Evolutionary conservation across 2,888 invertebrate species (phyloP), one percentile per base, ranked within the genome.

Genomic region (Caenorhabditis afra): DNA sequence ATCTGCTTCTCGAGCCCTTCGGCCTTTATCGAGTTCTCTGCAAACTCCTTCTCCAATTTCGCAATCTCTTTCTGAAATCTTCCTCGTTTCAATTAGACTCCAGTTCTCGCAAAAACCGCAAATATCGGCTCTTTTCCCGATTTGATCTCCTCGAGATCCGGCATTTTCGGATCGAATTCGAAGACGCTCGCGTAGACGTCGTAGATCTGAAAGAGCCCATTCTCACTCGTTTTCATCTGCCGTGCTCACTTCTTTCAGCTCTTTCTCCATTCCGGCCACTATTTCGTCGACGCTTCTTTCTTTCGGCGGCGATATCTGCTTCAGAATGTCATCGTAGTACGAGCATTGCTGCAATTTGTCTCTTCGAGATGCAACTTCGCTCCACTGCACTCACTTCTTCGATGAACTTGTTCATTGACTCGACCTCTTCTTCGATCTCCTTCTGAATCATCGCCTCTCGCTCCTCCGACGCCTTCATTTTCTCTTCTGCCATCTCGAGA

Each of bases 301-400:
- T 57, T 78, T 57, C 3, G 78, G 71, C 16, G 78, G 78, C 3
- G 71, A 73, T 12, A 73, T 73, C 62, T 78, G 78, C n/a, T 61
- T 20, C 10, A 59, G 71, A 20, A 78, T 78, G 8, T 78, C 78
- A 11, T 55, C 71, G 44, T 67, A 73, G 20, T 78, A 78, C 3
- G 57, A 7, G 47, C 73, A 73, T 53, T 66, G 66, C 78, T 78
- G 23, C 22, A 66, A 55, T 4, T 0, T n/a, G 12, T 4, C 12
- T 0, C 12, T 44, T 29, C 47, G n/a, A n/a, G n/a, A n/a, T n/a
- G 64, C 49, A 37, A 77, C 58, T 16, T 50, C 29, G 29, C 29
- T 29, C 29, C 29, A 7, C 45, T 14, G 44, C 45, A 22, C 61
- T 44, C 0, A 78, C 62, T 47, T 71, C 71, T 20, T 47, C 57